Base-by-base conservation (phyloP, 2,113 vertebrate species). In the Miniopterus natalensis region DNA sequence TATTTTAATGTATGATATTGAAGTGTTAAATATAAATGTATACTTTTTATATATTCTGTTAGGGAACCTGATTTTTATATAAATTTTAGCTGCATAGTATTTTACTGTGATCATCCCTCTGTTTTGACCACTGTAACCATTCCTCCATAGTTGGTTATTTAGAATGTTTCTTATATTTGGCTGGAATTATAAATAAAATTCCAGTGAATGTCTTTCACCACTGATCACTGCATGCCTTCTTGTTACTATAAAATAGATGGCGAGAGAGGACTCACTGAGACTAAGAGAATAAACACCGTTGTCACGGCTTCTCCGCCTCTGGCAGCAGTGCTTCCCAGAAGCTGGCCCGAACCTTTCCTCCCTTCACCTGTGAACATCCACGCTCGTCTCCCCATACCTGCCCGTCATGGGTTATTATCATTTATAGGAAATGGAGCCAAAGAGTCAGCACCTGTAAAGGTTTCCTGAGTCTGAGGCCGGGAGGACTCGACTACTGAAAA, bases 381-480 rank as follows among this genome's bases (percentile, higher is more conserved):
- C 42, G 49, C 2, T 21, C 36, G n/a, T 36, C 13, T 65, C 8
- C 31, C 57, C 14, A 65, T 31, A 71, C 5, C 36, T 87, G 8
- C n/a, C 23, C 53, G 14, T 27, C 31, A 63, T 11, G 6, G 13
- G 45, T 68, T 21, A 84, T 79, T 29, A 53, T 23, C 25, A 20
- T 45, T 89, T 84, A 78, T 73, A 51, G 78, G 10, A 91, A 81
- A 68, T 1, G 6, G 25, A 21, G 31, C 59, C 42, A 45, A 93
- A 70, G 10, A 55, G 57, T 61, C 17, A 81, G 12, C 15, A 73
- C 70, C 53, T 71, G 8, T 25, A 36, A 93, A 31, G 25, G 1
- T 53, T 83, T 90, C 45, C 18, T 63, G 36, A 88, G 29, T 92
- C 61, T 95, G 78, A 84, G 13, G 45, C 49, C 29, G 95, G n/a